phyloP scores from a whole-genome alignment of 2,888 invertebrate species.

The Crossocerus cetratus region DNA sequence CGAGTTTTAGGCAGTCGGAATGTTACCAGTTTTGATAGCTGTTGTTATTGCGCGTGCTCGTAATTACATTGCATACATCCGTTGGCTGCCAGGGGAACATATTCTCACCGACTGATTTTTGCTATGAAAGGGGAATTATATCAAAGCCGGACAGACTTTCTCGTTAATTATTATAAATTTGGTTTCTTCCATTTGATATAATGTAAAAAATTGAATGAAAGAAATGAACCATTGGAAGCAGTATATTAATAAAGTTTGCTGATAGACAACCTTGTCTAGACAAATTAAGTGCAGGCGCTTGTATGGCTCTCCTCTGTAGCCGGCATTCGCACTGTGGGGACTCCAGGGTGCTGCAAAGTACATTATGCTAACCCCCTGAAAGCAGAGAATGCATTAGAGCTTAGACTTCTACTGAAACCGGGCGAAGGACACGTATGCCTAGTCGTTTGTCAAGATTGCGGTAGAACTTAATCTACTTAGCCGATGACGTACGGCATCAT shows the following conservation, averaged over 20 bases:
- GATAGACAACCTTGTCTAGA: background rate
- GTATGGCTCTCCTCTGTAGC: constrained; percentile 32
- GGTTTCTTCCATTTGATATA: too few relatives aligned
- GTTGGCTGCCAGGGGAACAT: constrained; percentile 29
- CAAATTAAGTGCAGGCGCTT: constrained; percentile 46
- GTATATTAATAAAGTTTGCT: too few relatives aligned
- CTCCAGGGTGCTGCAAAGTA: constrained; percentile 42
- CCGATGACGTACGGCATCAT: constrained; percentile 7
- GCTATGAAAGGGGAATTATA: background rate
- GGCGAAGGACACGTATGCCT: constrained; percentile 55
- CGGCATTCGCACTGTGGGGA: constrained; percentile 28
- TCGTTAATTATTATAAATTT: too few relatives aligned
- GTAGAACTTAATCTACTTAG: constrained; percentile 52
- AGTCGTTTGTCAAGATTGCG: constrained; percentile 64
- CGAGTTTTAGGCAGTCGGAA: too few relatives aligned
- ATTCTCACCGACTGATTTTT: constrained; percentile 9
- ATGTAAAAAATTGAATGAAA: too few relatives aligned
- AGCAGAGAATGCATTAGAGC: constrained; percentile 58
- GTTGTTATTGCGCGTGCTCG: background rate
- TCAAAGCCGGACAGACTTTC: too few relatives aligned
- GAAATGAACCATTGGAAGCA: too few relatives aligned
- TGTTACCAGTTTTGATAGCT: too few relatives aligned
- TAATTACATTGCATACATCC: too few relatives aligned
- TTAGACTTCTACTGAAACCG: constrained; percentile 40
- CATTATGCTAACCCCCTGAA: constrained; percentile 62